Evolutionary conservation across 2,113 vertebrate genomes (phyloP).

Genomic region (Promerops cafer): DNA sequence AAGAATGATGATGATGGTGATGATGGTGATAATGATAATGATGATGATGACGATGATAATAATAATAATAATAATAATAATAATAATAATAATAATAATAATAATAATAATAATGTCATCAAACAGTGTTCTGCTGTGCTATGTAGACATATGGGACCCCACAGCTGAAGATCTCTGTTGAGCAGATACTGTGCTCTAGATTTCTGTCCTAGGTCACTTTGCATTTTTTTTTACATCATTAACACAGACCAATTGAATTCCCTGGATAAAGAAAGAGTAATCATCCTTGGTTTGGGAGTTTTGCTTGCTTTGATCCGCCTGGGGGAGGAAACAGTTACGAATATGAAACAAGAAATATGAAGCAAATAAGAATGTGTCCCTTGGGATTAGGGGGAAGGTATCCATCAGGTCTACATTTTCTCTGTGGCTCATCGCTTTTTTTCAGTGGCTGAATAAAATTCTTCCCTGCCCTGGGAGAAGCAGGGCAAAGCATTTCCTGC

Average conservation of each 20-base stretch:
- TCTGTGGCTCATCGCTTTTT: fast-evolving
- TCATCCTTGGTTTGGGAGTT: not conserved
- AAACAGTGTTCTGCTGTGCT: not conserved
- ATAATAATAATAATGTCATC: not conserved
- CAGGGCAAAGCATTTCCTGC: fast-evolving
- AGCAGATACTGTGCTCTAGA: not conserved
- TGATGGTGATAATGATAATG: no score
- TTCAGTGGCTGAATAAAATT: not conserved
- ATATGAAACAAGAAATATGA: not conserved
- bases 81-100: no score
- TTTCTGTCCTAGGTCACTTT: not conserved
- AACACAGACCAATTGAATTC: not conserved
- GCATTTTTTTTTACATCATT: not conserved
- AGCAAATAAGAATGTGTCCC: not conserved
- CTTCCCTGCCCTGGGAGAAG: not conserved
- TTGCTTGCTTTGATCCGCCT: not conserved
- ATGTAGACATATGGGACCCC: not conserved
- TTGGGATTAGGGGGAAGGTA: not conserved
- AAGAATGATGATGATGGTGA: not conserved
- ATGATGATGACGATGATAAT: no score
- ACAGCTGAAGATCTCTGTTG: not conserved
- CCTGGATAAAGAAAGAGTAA: not conserved
- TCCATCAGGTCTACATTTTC: not conserved
- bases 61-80: not conserved
- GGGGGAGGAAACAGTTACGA: not conserved